These are phyloP conservation scores for Philereme vetulata DNA, from an alignment of 2,888 invertebrate genomes.

Conservation along the genomic window DNA sequence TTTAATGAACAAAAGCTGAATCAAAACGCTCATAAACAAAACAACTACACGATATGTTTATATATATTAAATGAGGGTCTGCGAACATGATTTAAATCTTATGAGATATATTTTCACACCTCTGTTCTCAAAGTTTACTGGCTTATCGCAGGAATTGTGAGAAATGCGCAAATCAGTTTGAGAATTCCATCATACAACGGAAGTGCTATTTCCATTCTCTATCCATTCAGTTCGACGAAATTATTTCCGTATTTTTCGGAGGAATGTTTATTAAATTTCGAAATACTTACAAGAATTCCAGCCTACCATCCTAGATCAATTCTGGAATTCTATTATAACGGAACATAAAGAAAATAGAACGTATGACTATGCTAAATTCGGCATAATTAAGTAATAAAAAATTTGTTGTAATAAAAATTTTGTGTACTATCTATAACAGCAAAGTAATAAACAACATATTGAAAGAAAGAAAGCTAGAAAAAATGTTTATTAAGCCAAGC, in stretches of 20 bases:
- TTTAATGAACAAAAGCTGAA: no score
- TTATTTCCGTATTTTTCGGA: conserved; percentile 32
- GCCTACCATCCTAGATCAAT: conserved; percentile 17
- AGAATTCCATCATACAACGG: conserved; percentile 31
- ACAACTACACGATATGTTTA: no score
- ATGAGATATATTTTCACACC: no score
- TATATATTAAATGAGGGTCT: no score
- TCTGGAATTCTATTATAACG: conserved; percentile 9
- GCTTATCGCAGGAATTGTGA: conserved; percentile 15
- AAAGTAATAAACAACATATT: no score
- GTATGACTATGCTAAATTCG: conserved; percentile 1
- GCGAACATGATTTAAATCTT: no score
- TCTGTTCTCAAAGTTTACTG: conserved; percentile 4
- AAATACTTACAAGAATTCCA: conserved; percentile 11
- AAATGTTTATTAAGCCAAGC: no score
- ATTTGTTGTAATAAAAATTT: neutral
- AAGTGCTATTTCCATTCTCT: conserved; percentile 32
- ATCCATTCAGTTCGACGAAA: conserved; percentile 27
- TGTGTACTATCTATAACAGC: neutral
- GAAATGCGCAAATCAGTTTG: conserved; percentile 26
- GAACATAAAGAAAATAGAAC: conserved; percentile 2
- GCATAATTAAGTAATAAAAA: no score
- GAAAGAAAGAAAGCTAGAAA: no score
- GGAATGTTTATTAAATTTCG: conserved; percentile 29
- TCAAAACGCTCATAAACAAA: no score